Percentiles rank a stretch among this genome's conserved stretches.
Evolutionary conservation across 2,797 vertebrate species (phyloP).

Genomic region (Champsocephalus gunnari): DNA sequence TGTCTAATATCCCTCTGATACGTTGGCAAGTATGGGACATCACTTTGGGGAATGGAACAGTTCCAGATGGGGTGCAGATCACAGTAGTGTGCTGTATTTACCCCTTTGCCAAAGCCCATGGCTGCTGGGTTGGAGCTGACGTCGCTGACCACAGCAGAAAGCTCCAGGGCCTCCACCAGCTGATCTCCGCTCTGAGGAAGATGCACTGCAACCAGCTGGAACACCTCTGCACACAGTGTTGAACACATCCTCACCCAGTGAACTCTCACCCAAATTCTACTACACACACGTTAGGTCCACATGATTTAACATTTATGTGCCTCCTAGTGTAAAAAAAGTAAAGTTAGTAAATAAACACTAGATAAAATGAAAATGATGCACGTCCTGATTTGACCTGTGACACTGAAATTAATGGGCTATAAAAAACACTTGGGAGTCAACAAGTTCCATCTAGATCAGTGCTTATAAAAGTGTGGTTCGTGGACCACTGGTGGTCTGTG

Average conservation of each 20-base stretch:
- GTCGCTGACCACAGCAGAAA: slow-evolving; percentile 83
- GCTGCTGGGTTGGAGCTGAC: slow-evolving; percentile 83
- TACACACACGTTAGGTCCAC: background rate
- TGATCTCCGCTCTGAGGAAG: slow-evolving; percentile 86
- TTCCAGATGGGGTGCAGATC: background rate
- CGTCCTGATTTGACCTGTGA: background rate
- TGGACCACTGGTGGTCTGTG: too few species aligned
- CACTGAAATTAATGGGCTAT: background rate
- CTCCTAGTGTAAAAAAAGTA: slow-evolving; percentile 5
- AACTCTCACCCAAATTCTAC: slow-evolving; percentile 45
- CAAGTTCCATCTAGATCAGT: background rate
- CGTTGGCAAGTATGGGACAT: background rate
- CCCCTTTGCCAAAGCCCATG: slow-evolving; percentile 88
- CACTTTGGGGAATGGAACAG: background rate
- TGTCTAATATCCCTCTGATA: background rate
- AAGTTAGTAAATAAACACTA: too few species aligned
- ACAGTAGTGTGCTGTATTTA: slow-evolving; percentile 56
- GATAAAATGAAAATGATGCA: too few species aligned
- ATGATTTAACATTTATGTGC: background rate
- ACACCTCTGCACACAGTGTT: slow-evolving; percentile 79
- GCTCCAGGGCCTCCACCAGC: slow-evolving; percentile 83
- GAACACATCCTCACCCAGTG: slow-evolving; percentile 30
- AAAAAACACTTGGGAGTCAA: background rate
- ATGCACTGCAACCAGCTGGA: slow-evolving; percentile 88
- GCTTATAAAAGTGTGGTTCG: too few species aligned